Conservation (phyloP, 2,888 invertebrate genomes). For the Elegia similella region DNA sequence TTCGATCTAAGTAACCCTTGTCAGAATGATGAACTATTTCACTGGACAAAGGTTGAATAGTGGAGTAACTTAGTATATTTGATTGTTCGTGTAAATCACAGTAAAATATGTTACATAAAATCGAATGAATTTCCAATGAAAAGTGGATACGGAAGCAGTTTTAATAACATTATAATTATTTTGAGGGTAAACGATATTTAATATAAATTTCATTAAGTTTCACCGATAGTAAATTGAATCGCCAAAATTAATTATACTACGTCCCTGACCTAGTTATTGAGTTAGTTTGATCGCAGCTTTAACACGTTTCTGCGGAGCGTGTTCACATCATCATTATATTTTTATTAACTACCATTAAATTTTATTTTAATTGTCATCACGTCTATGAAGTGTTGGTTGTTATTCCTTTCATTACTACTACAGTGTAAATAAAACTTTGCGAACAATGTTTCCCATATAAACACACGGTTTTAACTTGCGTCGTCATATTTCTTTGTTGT, state of each 20-base stretch:
- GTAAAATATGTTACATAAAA: too few relatives aligned
- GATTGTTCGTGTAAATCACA: too few relatives aligned
- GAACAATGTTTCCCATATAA: background rate
- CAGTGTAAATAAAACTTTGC: constrained; percentile 1
- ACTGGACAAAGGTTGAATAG: too few relatives aligned
- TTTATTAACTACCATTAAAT: constrained; percentile 11
- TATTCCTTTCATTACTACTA: background rate
- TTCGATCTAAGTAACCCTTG: too few relatives aligned
- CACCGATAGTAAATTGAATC: too few relatives aligned
- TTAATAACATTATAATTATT: too few relatives aligned
- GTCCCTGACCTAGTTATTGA: background rate
- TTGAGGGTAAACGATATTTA: too few relatives aligned
- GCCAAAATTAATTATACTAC: background rate
- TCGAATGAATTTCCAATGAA: too few relatives aligned
- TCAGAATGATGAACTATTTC: too few relatives aligned
- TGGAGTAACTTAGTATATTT: too few relatives aligned
- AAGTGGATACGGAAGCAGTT: too few relatives aligned
- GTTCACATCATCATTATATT: constrained; percentile 1
- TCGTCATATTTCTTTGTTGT: constrained; percentile 7
- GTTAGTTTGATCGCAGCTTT: constrained; percentile 9
- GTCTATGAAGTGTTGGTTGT: constrained; percentile 5
- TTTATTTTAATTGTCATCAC: constrained; percentile 15
- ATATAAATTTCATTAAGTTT: too few relatives aligned
- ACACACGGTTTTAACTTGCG: background rate
- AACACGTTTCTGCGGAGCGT: background rate